phyloP scores from a whole-genome alignment of 2,797 vertebrate species.

The Galago senegalensis region DNA sequence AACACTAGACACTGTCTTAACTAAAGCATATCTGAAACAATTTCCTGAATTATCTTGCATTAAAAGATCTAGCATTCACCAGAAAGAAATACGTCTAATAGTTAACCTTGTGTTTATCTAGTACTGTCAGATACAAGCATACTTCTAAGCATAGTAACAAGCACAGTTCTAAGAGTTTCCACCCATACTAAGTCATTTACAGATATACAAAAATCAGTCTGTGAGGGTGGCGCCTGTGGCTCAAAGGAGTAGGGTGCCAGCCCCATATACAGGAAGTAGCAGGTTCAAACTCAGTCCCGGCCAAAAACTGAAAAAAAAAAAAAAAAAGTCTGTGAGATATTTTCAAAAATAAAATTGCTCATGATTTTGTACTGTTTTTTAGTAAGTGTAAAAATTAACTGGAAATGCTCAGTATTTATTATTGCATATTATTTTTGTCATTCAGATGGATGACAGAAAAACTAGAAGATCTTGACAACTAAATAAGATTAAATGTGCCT shows the following conservation, averaged over 20 bases:
- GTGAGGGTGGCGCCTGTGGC: background rate
- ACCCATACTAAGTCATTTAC: background rate
- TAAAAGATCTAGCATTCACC: background rate
- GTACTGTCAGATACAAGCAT: background rate
- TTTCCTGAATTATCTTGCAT: background rate
- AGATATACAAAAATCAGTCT: background rate
- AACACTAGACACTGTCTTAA: background rate
- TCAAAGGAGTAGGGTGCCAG: too few relatives aligned
- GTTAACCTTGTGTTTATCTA: background rate
- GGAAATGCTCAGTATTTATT: background rate
- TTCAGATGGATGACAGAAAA: slow-evolving; percentile 35
- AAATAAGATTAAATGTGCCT: background rate
- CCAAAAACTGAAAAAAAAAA: too few relatives aligned
- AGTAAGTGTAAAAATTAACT: background rate
- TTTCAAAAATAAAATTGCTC: background rate
- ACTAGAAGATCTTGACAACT: slow-evolving; percentile 43
- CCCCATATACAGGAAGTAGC: too few relatives aligned
- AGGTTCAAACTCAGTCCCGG: too few relatives aligned
- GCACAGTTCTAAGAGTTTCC: background rate
- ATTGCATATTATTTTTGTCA: slow-evolving; percentile 58
- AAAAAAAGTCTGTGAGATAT: background rate
- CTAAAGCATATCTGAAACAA: background rate
- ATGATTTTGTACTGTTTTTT: background rate
- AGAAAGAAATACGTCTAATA: background rate
- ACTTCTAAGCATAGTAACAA: background rate